Evolutionary conservation across 2,888 invertebrate genomes (phyloP), one percentile per base, ranked within the genome.

Genomic region (Metallyticus violacea): DNA sequence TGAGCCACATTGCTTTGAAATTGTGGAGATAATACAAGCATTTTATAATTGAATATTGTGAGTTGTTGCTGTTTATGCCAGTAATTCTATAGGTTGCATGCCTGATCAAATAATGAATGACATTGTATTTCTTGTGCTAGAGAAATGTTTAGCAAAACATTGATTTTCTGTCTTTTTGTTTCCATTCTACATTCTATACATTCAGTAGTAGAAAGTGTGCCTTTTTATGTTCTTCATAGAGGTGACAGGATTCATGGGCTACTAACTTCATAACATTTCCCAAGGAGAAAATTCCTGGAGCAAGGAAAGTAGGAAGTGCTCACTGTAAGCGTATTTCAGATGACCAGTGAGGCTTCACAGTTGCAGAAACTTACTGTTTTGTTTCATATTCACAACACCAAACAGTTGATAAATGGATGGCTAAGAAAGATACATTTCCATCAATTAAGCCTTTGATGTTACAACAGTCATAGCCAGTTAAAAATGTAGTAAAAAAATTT

Each of bases 181-280:
- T 62, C 40, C 15, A 2, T 62, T 9, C 6, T 2, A 6, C 40
- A n/a, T n/a, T n/a, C n/a, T 62, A 15, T 15, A 1, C 40, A 15
- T 62, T 62, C 40, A 40, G 40, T 62, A 83, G 26, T 83, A 77
- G 83, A 83, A 77, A 83, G 83, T 83, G 83, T n/a, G 27, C 62
- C 27, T 26, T 27, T 77, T 76, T 80, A 77, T 83, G 28, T 27
- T n/a, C 27, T 83, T 77, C 77, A n/a, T 76, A 27, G 26, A 83
- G 77, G 83, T 83, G 83, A 83, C 83, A 83, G 83, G 82, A 83
- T 81, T 81, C 81, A 81, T 81, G 81, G 81, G 40, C 81, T 40
- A 29, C 29, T 81, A 26, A 30, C 30, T 26, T 25, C 27, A 77
- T 62, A 83, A 28, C 28, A 83, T 81, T 40, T 62, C 26, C 7